These are phyloP conservation scores for Lonchura striata DNA, from an alignment of 2,113 vertebrate genomes.

Conservation along the genomic window DNA sequence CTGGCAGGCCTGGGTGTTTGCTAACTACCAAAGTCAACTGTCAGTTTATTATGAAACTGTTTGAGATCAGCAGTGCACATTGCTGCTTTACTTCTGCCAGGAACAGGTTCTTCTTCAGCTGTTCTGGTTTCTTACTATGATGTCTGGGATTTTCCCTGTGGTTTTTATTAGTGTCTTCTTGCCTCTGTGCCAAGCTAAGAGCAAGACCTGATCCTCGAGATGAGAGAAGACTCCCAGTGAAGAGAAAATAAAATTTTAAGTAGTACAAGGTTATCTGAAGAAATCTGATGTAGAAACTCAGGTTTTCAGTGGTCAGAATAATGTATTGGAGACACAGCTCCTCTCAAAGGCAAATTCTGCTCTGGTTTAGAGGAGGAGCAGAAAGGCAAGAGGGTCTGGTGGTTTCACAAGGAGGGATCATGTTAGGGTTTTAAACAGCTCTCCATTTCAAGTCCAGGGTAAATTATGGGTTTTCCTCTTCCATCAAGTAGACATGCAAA, in stretches of 20 bases:
- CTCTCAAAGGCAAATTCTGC: neutral
- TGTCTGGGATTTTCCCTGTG: neutral
- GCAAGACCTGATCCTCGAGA: neutral
- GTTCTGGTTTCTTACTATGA: neutral
- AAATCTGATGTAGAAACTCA: neutral
- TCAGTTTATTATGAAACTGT: neutral
- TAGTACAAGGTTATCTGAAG: neutral
- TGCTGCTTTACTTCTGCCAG: neutral
- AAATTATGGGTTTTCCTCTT: neutral
- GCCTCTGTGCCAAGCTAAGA: neutral
- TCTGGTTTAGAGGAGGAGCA: neutral
- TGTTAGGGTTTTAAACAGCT: neutral
- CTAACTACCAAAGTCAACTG: neutral
- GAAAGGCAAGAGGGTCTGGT: neutral
- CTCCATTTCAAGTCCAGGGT: neutral
- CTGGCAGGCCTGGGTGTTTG: neutral
- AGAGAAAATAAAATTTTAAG: neutral
- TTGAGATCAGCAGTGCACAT: neutral
- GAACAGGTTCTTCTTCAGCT: neutral
- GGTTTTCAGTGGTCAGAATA: neutral
- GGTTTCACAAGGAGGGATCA: neutral
- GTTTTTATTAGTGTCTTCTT: neutral
- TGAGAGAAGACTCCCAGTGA: neutral
- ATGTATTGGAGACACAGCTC: neutral
- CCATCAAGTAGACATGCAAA: neutral